Evolutionary conservation across 2,888 invertebrate genomes (phyloP), one percentile per base, ranked within the genome.

Genomic region (Pyrgus malvae): DNA sequence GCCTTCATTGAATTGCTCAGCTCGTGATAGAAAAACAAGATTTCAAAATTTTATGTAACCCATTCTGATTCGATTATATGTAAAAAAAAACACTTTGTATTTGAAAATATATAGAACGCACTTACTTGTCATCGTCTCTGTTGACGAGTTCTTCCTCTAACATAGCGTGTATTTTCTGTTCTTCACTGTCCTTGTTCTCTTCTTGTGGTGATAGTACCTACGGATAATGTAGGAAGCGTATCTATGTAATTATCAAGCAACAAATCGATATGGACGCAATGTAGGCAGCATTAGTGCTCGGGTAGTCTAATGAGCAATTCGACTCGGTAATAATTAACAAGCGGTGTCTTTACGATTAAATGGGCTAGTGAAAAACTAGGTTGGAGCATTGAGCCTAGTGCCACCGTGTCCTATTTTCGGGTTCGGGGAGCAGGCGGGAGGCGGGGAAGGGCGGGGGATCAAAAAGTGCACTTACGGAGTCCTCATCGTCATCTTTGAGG

Each of bases 91-190:
- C n/a, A n/a, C n/a, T n/a, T n/a, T n/a, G n/a, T n/a, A n/a, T n/a
- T n/a, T n/a, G 9, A n/a, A 46, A 27, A 25, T 9, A 44, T 48
- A 42, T 40, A 31, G 31, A 62, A 64, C 53, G 38, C 55, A 85
- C 85, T 91, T 91, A 95, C 96, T 93, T 95, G 82, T 95, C 94
- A 46, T 95, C 95, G 82, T 97, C 96, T 72, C 96, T 92, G 76
- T 94, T 95, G 64, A 96, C 94, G 55, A 97, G 91, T 78, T 97
- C 97, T 77, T 96, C 95, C 69, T 95, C 91, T 68, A 97, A 91
- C 90, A 90, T 90, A 58, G 74, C 95, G 90, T 77, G 93, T 92
- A 86, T 96, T 94, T 84, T 97, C 95, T 75, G 94, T 93, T 80
- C 95, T 93, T 63, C 94, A 91, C 74, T 94, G 92, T 78, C 92